phyloP scores from a whole-genome alignment of 2,797 vertebrate species.

The Gastrophryne carolinensis region DNA sequence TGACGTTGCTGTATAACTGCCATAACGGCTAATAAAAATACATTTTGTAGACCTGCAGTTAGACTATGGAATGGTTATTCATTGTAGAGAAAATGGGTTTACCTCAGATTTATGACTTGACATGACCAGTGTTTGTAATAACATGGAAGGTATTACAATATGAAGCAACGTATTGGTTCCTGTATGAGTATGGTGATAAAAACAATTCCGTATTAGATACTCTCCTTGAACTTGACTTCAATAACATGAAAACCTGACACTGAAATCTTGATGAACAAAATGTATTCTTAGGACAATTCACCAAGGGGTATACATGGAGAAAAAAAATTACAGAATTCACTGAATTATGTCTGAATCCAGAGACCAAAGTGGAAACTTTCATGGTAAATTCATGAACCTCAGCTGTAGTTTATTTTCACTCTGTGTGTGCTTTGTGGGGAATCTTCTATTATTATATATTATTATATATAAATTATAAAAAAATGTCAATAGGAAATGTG shows the following conservation, averaged over 20 bases:
- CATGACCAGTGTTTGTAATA: slow-evolving; percentile 45
- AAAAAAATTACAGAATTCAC: slow-evolving; percentile 12
- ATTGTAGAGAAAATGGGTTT: slow-evolving; percentile 33
- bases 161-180: slow-evolving; percentile 22
- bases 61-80: slow-evolving; percentile 38
- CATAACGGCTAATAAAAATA: slow-evolving; percentile 37
- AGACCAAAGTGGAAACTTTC: background rate
- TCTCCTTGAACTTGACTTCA: slow-evolving; percentile 50
- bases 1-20: slow-evolving; percentile 17
- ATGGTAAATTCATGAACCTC: background rate
- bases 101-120: slow-evolving; percentile 38
- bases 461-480: background rate
- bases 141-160: slow-evolving; percentile 41
- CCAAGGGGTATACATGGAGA: background rate
- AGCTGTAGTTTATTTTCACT: background rate
- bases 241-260: slow-evolving; percentile 30
- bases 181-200: slow-evolving; percentile 34
- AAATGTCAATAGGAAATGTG: background rate
- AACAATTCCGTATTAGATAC: slow-evolving; percentile 26
- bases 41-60: slow-evolving; percentile 19
- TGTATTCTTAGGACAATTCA: background rate
- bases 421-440: background rate
- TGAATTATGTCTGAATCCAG: background rate
- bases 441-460: background rate
- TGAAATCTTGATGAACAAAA: slow-evolving; percentile 18